Percentiles rank a stretch among this genome's conserved stretches.
Conservation (phyloP, 2,888 invertebrate genomes). For the Agriopis marginaria region DNA sequence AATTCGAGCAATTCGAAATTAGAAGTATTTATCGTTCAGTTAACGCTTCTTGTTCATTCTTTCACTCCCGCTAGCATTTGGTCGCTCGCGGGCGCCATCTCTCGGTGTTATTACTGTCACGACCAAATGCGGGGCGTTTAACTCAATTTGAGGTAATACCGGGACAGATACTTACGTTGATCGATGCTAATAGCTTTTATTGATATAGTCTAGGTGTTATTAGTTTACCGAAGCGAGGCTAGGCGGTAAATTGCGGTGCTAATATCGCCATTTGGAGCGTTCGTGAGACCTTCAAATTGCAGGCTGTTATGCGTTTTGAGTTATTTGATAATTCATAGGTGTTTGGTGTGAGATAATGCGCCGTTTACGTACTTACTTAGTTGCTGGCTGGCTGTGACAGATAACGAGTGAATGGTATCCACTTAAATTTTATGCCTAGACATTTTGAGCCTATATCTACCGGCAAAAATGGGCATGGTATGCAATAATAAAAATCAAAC, state of each 20-base stretch:
- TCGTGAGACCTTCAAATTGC: conserved; percentile 74
- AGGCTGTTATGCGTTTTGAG: conserved; percentile 69
- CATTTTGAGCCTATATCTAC: background rate
- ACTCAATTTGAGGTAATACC: conserved; percentile 77
- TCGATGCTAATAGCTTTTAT: conserved; percentile 83
- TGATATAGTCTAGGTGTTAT: conserved; percentile 81
- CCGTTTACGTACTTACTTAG: conserved; percentile 39
- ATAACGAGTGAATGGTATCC: conserved; percentile 14
- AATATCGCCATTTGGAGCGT: conserved; percentile 73
- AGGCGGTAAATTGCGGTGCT: conserved; percentile 69
- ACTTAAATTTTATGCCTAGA: background rate
- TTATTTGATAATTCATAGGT: conserved; percentile 71
- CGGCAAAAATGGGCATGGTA: background rate
- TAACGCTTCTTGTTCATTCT: conserved; percentile 37
- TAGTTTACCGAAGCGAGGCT: conserved; percentile 60
- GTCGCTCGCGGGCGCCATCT: conserved; percentile 42
- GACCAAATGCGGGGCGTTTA: conserved; percentile 65
- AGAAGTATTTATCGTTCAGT: conserved; percentile 37
- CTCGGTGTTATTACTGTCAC: conserved; percentile 67
- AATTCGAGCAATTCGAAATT: conserved; percentile 32
- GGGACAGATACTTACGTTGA: conserved; percentile 77
- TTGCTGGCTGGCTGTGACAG: conserved; percentile 15
- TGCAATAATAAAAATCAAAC: background rate
- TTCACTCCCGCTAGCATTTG: conserved; percentile 28
- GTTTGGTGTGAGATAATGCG: conserved; percentile 36